A percentile compares a stretch with the other conserved stretches of the same genome.
These are phyloP conservation scores for Podarcis cretensis DNA, from an alignment of 2,113 vertebrate genomes.

Conservation along the genomic window DNA sequence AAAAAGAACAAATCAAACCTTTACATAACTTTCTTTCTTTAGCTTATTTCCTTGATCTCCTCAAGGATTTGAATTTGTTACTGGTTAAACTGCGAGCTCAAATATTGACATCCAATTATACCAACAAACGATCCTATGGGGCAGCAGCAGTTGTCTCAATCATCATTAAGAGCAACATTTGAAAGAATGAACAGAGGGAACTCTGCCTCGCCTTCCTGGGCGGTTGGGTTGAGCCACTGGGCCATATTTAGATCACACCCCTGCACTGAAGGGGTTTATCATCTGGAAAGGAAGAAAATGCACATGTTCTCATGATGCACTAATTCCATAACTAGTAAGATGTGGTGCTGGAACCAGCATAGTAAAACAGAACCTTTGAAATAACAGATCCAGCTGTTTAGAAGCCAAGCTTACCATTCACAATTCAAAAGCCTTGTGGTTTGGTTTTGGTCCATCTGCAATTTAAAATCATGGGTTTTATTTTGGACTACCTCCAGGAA, in stretches of 20 bases:
- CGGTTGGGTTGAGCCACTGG: neutral
- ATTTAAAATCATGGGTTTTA: slow-evolving; percentile 28
- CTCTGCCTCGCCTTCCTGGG: neutral
- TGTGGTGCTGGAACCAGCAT: slow-evolving; percentile 7
- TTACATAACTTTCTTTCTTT: too few species aligned
- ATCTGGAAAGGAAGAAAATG: slow-evolving; percentile 16
- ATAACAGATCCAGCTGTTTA: neutral
- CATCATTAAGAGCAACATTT: neutral
- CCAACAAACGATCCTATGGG: neutral
- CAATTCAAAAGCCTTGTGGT: slow-evolving; percentile 9
- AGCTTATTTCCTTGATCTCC: too few species aligned
- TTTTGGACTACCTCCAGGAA: slow-evolving; percentile 41
- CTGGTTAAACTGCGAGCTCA: neutral
- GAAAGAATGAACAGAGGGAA: neutral
- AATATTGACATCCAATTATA: neutral
- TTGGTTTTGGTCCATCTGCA: neutral
- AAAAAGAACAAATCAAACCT: too few species aligned
- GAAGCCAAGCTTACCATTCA: neutral
- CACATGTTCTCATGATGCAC: neutral
- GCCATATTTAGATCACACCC: neutral
- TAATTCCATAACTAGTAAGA: neutral
- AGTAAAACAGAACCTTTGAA: neutral
- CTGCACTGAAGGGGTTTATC: neutral
- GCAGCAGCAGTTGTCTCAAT: neutral
- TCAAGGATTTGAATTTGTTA: neutral